These are phyloP conservation scores for Zingel zingel DNA, from an alignment of 2,113 vertebrate genomes.

Conservation along the genomic window DNA sequence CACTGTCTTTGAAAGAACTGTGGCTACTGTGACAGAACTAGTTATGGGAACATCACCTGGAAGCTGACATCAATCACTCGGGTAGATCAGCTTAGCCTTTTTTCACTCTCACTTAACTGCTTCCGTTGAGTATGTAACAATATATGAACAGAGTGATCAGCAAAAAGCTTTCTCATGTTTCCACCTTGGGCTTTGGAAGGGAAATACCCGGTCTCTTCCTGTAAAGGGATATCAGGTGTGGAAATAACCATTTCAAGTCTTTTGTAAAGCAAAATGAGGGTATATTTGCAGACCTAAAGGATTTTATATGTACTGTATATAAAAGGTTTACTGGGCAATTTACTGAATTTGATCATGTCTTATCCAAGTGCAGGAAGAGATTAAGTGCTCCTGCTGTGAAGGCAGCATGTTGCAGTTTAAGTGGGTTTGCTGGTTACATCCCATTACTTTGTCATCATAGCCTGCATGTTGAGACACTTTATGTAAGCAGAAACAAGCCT, in stretches of 20 bases:
- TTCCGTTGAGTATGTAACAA: conserved; percentile 67
- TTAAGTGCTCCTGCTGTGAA: not conserved
- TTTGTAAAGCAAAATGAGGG: conserved; percentile 62
- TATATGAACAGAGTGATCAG: conserved; percentile 63
- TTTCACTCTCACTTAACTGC: conserved; percentile 51
- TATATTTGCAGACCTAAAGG: conserved; percentile 55
- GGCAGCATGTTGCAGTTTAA: not conserved
- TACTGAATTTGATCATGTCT: too few species aligned
- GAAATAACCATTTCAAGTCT: conserved; percentile 72
- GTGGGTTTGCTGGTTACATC: conserved; percentile 14
- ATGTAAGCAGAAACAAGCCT: conserved; percentile 71
- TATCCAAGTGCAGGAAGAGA: not conserved
- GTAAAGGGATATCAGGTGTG: conserved; percentile 74
- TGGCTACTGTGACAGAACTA: not conserved
- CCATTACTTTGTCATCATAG: conserved; percentile 45
- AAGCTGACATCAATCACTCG: conserved; percentile 42
- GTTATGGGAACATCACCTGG: conserved; percentile 27
- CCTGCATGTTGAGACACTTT: conserved; percentile 62
- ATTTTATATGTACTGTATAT: conserved; percentile 8
- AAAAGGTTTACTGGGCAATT: not conserved
- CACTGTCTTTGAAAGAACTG: not conserved
- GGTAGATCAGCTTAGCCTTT: conserved; percentile 19
- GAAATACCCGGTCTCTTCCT: conserved; percentile 78
- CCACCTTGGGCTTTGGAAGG: conserved; percentile 66
- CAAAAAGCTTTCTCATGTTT: conserved; percentile 72